Evolutionary conservation across 2,888 invertebrate genomes (phyloP).

Genomic region (Eulithis prunata): DNA sequence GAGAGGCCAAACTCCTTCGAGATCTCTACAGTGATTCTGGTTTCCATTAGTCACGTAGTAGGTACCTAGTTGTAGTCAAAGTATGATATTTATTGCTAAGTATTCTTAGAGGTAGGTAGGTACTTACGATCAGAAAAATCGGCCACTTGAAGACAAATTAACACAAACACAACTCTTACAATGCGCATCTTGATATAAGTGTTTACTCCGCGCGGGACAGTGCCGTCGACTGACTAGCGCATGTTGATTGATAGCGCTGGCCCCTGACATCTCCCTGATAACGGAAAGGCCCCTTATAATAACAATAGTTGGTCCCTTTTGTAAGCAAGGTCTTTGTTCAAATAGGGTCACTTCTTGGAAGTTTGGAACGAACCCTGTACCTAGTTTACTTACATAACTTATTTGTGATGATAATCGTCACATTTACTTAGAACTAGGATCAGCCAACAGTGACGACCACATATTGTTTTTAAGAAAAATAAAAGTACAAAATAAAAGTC

Average conservation of each 20-base stretch:
- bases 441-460: background rate
- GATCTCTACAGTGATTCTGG: no score
- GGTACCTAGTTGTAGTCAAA: no score
- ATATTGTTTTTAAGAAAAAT: slow-evolving; percentile 9
- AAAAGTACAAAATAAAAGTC: slow-evolving; percentile 49
- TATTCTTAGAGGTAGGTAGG: background rate
- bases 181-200: slow-evolving; percentile 5
- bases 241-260: slow-evolving; percentile 11
- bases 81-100: no score
- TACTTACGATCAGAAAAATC: slow-evolving; percentile 60
- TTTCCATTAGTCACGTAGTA: no score
- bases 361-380: background rate
- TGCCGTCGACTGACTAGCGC: slow-evolving; percentile 5
- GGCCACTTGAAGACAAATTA: slow-evolving; percentile 50
- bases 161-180: slow-evolving; percentile 38
- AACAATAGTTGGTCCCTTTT: slow-evolving; percentile 21
- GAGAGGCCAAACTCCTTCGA: no score
- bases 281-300: slow-evolving; percentile 25
- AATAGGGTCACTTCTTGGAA: background rate
- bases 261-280: slow-evolving; percentile 35
- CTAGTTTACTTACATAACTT: no score
- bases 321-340: slow-evolving; percentile 13
- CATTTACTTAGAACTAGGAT: background rate
- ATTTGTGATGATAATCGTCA: background rate
- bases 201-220: background rate